A percentile compares a stretch with the other conserved stretches of the same genome.
These are phyloP conservation scores for Coregonus suidteri DNA, from an alignment of 2,797 vertebrate species.

Conservation along the genomic window DNA sequence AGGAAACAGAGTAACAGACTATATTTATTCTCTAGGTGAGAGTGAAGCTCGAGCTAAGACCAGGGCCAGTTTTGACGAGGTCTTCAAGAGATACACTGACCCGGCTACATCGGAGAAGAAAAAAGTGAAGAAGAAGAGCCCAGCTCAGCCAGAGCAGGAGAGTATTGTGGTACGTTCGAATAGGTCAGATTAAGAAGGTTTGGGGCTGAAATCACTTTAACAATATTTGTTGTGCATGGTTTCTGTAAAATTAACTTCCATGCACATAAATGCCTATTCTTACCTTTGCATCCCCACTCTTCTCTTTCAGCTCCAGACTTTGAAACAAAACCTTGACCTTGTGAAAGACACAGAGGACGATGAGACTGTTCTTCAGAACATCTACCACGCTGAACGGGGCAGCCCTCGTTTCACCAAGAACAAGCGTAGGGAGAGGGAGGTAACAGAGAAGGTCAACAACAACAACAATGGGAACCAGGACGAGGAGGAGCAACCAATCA, in stretches of 20 bases:
- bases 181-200: not conserved
- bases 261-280: not conserved
- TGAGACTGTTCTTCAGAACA: conserved; percentile 78
- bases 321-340: conserved; percentile 80
- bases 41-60: conserved; percentile 89
- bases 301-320: conserved; percentile 79
- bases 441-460: conserved; percentile 76
- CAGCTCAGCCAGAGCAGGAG: conserved; percentile 69
- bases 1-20: not conserved
- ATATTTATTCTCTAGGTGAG: conserved; percentile 74
- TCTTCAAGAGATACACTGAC: conserved; percentile 81
- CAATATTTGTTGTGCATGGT: not conserved
- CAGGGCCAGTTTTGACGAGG: conserved; percentile 87
- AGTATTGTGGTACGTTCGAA: conserved; percentile 74
- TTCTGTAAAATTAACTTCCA: not conserved
- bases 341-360: conserved; percentile 78
- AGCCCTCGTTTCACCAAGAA: conserved; percentile 82
- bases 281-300: not conserved
- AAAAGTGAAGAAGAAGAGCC: conserved; percentile 76
- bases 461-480: conserved; percentile 65
- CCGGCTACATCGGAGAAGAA: conserved; percentile 73
- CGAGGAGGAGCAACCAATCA: conserved; percentile 59
- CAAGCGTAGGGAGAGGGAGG: conserved; percentile 73
- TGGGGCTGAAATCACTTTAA: not conserved
- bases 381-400: conserved; percentile 73